Evolutionary conservation across 2,888 invertebrate species (phyloP).

Genomic region (Macroteleia sp.): DNA sequence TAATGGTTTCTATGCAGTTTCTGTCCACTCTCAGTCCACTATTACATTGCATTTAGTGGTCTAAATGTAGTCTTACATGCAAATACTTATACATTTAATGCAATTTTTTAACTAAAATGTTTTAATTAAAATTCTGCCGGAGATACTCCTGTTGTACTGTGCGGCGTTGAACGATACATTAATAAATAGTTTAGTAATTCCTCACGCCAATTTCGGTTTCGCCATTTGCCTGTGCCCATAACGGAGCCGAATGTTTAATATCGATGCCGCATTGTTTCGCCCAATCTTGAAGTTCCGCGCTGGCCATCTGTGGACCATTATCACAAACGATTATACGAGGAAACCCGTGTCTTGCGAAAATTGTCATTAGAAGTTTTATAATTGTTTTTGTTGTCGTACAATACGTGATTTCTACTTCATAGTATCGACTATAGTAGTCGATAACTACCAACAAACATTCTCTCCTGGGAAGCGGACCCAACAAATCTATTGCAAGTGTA

Average conservation of each 20-base stretch:
- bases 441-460: constrained; percentile 26
- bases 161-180: constrained; percentile 41
- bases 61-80: too few species aligned
- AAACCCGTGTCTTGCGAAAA: constrained; percentile 68
- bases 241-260: constrained; percentile 58
- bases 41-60: too few species aligned
- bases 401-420: constrained; percentile 43
- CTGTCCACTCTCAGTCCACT: too few species aligned
- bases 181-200: constrained; percentile 40
- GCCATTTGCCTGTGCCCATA: constrained; percentile 32
- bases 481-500: constrained; percentile 61
- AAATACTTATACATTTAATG: too few species aligned
- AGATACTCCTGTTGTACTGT: constrained; percentile 38
- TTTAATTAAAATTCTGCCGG: constrained; percentile 41
- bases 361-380: constrained; percentile 56
- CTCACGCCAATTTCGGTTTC: constrained; percentile 17
- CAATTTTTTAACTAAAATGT: too few species aligned
- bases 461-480: constrained; percentile 59
- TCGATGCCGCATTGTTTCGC: constrained; percentile 50
- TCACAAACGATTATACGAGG: constrained; percentile 63
- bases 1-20: too few species aligned
- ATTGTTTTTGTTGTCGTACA: constrained; percentile 53
- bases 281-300: constrained; percentile 42
- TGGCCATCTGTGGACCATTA: constrained; percentile 58
- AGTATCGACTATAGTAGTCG: constrained; percentile 64